Evolutionary conservation across 2,113 vertebrate genomes (phyloP), one percentile per base, ranked within the genome.

Genomic region (Psilopsiagon aymara): DNA sequence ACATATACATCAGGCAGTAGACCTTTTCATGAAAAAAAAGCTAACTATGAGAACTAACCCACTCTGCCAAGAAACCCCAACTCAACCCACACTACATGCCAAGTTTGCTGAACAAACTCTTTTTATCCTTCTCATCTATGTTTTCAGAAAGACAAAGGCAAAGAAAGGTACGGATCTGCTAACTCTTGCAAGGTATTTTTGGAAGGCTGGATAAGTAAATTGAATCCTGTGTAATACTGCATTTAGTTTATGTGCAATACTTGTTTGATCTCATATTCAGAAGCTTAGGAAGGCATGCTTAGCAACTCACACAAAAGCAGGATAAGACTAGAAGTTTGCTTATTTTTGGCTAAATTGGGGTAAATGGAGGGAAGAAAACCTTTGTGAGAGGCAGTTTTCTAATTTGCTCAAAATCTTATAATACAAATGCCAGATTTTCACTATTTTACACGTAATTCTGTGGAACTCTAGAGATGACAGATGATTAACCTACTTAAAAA

Each of bases 191-290:
- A 78, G 37, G 37, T 67, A 20, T 59, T 74, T 96, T 75, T 86
- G 28, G 70, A 69, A 77, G 31, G 17, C 1, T 78, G 51, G 51
- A 63, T 44, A 76, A 91, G 53, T 37, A 43, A 88, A 49, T 3
- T 25, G 19, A 47, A 79, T 12, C 17, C 8, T 20, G 8, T 11
- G 9, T 0, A 0, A 41, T 31, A 28, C 25, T 37, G 6, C 7
- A 35, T 67, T 70, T 57, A 81, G 17, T 51, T 93, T 47, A 73
- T 13, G 20, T 20, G 35, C 57, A 76, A 1, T 71, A 66, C 73
- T 63, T 89, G 31, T 53, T 60, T 55, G 68, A 69, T 62, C 39
- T 68, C 9, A 1, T 21, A 39, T 11, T 77, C 46, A 71, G 69
- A 41, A 84, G 41, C 37, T 31, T 57, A 21, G 19, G n/a, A 88